A percentile compares a stretch with the other conserved stretches of the same genome.
These are phyloP conservation scores for Aspidoscelis tigris DNA, from an alignment of 2,113 vertebrate genomes.

Conservation along the genomic window DNA sequence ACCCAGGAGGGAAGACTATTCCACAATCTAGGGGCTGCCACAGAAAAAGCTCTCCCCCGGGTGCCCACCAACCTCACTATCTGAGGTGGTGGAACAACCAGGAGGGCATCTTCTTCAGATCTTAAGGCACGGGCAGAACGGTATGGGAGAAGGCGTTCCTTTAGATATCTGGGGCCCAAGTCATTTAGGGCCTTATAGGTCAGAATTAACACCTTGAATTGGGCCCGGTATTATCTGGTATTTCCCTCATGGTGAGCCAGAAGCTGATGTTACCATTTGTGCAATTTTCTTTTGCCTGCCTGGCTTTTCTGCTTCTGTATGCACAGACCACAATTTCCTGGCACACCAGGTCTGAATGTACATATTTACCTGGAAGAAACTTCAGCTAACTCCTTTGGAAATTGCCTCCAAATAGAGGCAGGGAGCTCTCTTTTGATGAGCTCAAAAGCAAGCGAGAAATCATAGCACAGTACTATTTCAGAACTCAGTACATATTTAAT, in stretches of 20 bases:
- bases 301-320: conserved; percentile 48
- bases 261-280: conserved; percentile 34
- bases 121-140: too few relatives aligned
- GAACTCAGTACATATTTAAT: background rate
- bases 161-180: too few relatives aligned
- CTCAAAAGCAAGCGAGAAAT: background rate
- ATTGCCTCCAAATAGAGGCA: background rate
- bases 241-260: conserved; percentile 29
- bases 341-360: conserved; percentile 11
- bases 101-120: too few relatives aligned
- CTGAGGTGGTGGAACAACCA: too few relatives aligned
- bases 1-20: too few relatives aligned
- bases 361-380: conserved; percentile 6
- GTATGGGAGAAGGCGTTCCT: too few relatives aligned
- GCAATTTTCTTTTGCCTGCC: conserved; percentile 17
- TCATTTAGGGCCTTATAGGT: too few relatives aligned
- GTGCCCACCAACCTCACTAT: too few relatives aligned
- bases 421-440: background rate
- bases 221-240: too few relatives aligned
- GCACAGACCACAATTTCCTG: conserved; percentile 25
- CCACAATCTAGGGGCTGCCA: too few relatives aligned
- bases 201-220: too few relatives aligned
- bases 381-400: background rate
- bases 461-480: background rate
- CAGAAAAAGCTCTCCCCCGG: too few relatives aligned